phyloP scores from a whole-genome alignment of 1,140 invertebrate genomes.

The Lepidostoma basale region DNA sequence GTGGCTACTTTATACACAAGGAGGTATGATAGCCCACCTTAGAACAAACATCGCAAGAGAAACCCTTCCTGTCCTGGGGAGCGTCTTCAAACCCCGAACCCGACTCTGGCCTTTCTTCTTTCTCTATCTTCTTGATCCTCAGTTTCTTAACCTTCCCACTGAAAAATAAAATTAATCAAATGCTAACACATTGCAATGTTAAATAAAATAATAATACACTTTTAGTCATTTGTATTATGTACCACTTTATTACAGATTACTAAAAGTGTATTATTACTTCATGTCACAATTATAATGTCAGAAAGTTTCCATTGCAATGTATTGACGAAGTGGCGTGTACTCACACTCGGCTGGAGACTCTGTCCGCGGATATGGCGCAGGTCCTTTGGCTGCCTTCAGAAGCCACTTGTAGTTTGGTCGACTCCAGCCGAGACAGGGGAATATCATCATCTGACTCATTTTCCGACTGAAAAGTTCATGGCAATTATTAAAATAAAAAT shows the following conservation, averaged over 20 bases:
- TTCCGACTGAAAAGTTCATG: constrained; percentile 21
- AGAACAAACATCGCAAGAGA: constrained; percentile 28
- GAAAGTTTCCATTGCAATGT: no score
- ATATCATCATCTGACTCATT: constrained; percentile 39
- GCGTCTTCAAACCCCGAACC: not conserved
- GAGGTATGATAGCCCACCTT: constrained; percentile 27
- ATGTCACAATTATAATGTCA: no score
- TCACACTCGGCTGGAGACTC: not conserved
- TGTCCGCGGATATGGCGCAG: not conserved
- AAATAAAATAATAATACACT: no score
- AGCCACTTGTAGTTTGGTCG: no score
- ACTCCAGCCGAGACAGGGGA: constrained; percentile 32
- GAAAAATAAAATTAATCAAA: constrained; percentile 5
- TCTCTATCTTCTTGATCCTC: constrained; percentile 18
- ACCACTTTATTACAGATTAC: no score
- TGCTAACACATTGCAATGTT: not conserved
- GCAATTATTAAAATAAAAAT: no score
- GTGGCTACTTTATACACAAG: no score
- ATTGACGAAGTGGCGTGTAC: no score
- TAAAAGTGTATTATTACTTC: no score
- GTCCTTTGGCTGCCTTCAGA: not conserved
- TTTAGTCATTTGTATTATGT: no score
- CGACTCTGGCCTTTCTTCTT: not conserved
- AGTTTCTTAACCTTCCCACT: constrained; percentile 30
- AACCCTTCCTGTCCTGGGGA: constrained; percentile 19